Conservation (phyloP, 37 sponge, comb jelly and placozoan species). For the Halichondria panicea region DNA sequence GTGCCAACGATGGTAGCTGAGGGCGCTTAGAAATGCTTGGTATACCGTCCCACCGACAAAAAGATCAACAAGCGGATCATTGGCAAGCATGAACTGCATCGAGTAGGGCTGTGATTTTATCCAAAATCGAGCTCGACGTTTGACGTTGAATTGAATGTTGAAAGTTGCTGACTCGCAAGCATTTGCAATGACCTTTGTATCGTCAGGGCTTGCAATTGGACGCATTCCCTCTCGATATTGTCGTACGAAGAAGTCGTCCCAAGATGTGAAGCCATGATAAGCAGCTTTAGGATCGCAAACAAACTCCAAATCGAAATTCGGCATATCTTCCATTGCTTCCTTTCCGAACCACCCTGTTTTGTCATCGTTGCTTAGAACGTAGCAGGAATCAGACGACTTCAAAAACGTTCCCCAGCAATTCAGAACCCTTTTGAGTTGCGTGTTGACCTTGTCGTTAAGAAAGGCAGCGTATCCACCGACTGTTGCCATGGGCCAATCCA, state of each 20-base stretch:
- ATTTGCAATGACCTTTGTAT: slow-evolving; percentile 27
- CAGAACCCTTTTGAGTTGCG: slow-evolving; percentile 36
- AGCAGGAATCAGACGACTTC: slow-evolving; percentile 26
- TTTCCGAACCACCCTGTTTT: slow-evolving; percentile 29
- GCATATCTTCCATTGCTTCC: slow-evolving; percentile 25
- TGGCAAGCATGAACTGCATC: slow-evolving; percentile 13
- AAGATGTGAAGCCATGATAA: slow-evolving; percentile 43
- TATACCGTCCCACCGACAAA: slow-evolving; percentile 58
- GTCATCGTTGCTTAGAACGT: slow-evolving; percentile 14
- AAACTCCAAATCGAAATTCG: slow-evolving; percentile 7
- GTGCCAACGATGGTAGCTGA: slow-evolving; percentile 62
- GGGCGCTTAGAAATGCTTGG: slow-evolving; percentile 58
- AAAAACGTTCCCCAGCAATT: slow-evolving; percentile 33
- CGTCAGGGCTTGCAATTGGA: slow-evolving; percentile 34
- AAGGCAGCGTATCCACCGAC: slow-evolving; percentile 42
- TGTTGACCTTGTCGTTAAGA: slow-evolving; percentile 30
- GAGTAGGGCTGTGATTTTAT: slow-evolving; percentile 39
- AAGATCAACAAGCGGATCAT: slow-evolving; percentile 1
- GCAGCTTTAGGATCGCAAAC: slow-evolving; percentile 10
- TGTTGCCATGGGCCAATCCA: slow-evolving; percentile 47
- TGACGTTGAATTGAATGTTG: slow-evolving; percentile 14
- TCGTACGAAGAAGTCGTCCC: slow-evolving; percentile 52
- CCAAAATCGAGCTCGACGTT: slow-evolving; percentile 23
- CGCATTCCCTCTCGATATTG: slow-evolving; percentile 37
- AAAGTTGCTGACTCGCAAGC: slow-evolving; percentile 54